Base-by-base conservation (phyloP, 1,140 invertebrate genomes). In the Varroa destructor region DNA sequence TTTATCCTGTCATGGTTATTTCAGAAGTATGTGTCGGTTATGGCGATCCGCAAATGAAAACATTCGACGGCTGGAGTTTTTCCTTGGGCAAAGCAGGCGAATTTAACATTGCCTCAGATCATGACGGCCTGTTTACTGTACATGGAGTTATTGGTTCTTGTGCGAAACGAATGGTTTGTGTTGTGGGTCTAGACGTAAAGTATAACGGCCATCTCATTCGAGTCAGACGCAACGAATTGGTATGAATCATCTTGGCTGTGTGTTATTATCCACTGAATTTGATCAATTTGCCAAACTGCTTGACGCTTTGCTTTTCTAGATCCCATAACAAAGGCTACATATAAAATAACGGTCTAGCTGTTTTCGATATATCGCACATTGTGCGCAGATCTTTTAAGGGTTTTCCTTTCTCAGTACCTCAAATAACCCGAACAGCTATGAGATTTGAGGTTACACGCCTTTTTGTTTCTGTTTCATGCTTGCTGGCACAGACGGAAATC, bases 1-100 rank as follows among this genome's bases (percentile, higher is more conserved):
- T 42, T 58, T 12, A 56, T 64, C 0, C 54, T 56, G 70, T 56
- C 71, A 1, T 71, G 56, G 58, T 55, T 54, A 37, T 67, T 72
- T 37, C 74, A 85, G 84, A 83, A 75, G 77, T 82, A 0, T 91
- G 89, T 77, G 84, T 87, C 70, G 84, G 87, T 0, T 81, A 86
- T 61, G 87, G 87, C 0, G 84, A 85, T 55, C 84, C 87, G 0
- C 85, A 87, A 71, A 88, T 87, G 75, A 79, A 86, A 46, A 88
- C 85, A 46, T 91, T 89, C 74, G 88, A 90, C 78, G 83, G 84
- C 43, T 84, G 81, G 54, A 86, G 87, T 74, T 85, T 87, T 67
- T 86, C 84, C 0, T 86, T 87, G 74, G 83, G 86, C 74, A 86
- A 86, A 40, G 67, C 56, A 37, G 74, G 74, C 2, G 43, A 58